A percentile compares a stretch with the other conserved stretches of the same genome.
Evolutionary conservation across 2,113 vertebrate species (phyloP).

Genomic region (Eptesicus fuscus): DNA sequence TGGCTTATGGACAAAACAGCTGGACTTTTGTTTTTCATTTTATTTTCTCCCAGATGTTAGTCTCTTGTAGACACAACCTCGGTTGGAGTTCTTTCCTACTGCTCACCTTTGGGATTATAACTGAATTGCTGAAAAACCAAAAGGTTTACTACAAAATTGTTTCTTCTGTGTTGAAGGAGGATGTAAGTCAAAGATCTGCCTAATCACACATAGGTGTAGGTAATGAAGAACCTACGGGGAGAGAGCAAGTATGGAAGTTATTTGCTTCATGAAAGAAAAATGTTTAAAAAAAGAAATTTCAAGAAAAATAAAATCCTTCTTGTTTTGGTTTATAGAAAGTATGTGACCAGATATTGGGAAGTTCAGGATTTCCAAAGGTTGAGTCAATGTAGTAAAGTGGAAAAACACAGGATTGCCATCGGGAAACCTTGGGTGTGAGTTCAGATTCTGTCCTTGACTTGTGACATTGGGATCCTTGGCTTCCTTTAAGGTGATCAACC

Average conservation of each 20-base stretch:
- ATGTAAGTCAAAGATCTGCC: background rate
- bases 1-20: conserved; percentile 44
- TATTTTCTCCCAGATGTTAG: conserved; percentile 24
- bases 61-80: background rate
- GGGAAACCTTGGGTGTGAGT: background rate
- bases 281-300: background rate
- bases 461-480: background rate
- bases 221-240: background rate
- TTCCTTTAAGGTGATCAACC: background rate
- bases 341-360: background rate
- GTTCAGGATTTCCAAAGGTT: background rate
- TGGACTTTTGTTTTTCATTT: conserved; percentile 49
- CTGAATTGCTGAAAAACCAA: background rate
- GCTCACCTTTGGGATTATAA: conserved; percentile 14
- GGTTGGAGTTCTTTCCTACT: conserved; percentile 22
- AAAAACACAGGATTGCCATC: background rate
- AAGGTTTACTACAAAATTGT: background rate
- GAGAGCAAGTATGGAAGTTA: background rate
- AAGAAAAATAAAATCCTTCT: background rate
- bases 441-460: background rate
- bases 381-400: background rate
- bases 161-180: background rate
- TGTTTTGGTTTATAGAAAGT: background rate
- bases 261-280: conserved; percentile 15
- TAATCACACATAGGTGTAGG: background rate